Evolutionary conservation across 2,888 invertebrate species (phyloP), one percentile per base, ranked within the genome.

Genomic region (Caenorhabditis drosophilae): DNA sequence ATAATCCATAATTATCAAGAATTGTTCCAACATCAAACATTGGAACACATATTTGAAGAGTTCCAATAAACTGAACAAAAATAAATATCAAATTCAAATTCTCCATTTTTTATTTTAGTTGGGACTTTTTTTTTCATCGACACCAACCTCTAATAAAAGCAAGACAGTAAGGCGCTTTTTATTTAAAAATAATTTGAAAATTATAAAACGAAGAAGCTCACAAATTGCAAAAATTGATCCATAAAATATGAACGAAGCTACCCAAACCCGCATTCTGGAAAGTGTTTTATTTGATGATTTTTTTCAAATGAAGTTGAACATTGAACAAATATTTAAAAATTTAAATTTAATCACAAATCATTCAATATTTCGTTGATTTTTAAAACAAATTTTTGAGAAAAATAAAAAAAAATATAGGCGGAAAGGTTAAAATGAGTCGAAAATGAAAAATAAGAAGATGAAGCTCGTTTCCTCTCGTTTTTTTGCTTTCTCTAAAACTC

Each of bases 1-100:
- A 44, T 15, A 82, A 48, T 18, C 83, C 83, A 50, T 82, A 82
- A 35, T 69, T 73, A 6, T 83, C 82, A 38, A 82, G 59, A 38
- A 82, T 69, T 12, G 79, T 72, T 22, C 81, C 82, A 15, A 82
- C 82, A 48, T 82, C 82, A 61, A 82, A 82, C 81, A 82, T 82
- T 1, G 82, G 82, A 23, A 81, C 72, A 54, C 82, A 83, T 61
- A 82, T 72, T 76, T 82, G 82, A 9, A 82, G 57, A 9, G 82
- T 82, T 18, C 82, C 82, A 27, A 82, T 77, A 58, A 81, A 80
- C 82, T 82, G 53, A 69, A 78, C 44, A 44, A 42, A 22, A 9
- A 9, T 11, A 4, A 9, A 11, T 7, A 20, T 40, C 20, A 6
- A 12, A 31, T 9, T 9, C 34, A 18, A 42, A 25, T 31, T 9